phyloP scores from a whole-genome alignment of 2,113 vertebrate genomes.

The Myotis davidii region DNA sequence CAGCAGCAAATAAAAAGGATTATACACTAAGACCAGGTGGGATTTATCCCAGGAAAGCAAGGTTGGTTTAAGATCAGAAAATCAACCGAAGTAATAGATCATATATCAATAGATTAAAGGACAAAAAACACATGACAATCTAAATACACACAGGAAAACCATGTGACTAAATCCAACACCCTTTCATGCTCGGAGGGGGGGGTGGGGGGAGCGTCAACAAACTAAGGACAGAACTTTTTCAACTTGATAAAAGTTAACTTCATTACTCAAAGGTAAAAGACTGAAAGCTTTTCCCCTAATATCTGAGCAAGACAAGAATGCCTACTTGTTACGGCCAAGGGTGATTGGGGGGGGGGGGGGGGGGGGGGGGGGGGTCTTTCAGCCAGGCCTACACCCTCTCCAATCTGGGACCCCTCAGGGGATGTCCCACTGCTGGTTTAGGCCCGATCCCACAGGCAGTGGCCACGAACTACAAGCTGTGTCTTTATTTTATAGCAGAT shows the following conservation, averaged over 20 bases:
- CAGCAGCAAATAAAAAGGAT: not conserved
- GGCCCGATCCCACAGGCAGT: too few relatives aligned
- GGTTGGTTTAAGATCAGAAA: not conserved
- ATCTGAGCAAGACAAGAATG: not conserved
- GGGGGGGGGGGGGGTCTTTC: too few relatives aligned
- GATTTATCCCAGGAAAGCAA: not conserved
- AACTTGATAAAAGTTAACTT: not conserved
- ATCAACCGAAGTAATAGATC: not conserved
- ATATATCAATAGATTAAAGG: not conserved
- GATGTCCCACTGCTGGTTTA: too few relatives aligned
- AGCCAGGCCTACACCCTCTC: too few relatives aligned
- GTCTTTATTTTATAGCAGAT: too few relatives aligned
- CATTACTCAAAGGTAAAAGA: not conserved
- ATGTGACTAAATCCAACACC: not conserved
- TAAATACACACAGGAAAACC: not conserved
- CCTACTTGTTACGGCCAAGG: not conserved
- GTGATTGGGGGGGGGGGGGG: too few relatives aligned
- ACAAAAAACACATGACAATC: not conserved
- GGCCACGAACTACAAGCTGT: too few relatives aligned
- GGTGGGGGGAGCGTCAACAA: not conserved
- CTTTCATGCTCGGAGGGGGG: not conserved
- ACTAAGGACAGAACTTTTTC: not conserved
- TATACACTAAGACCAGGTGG: not conserved
- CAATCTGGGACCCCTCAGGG: too few relatives aligned
- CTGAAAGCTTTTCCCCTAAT: not conserved